These are phyloP conservation scores for Papilio demoleus DNA, from an alignment of 2,888 invertebrate genomes.

Conservation along the genomic window DNA sequence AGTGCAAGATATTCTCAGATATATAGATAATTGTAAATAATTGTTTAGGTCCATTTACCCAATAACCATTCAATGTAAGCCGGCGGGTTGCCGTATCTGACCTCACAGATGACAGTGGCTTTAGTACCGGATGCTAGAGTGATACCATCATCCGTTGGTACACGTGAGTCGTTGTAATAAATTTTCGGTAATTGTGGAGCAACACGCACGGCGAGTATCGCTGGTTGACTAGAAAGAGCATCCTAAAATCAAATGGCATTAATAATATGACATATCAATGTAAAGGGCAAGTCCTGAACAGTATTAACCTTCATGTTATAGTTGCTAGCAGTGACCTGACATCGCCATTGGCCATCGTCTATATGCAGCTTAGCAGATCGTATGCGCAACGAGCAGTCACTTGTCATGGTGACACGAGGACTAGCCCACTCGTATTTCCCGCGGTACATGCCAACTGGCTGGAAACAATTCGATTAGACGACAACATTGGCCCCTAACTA, in stretches of 20 bases:
- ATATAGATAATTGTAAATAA: too few species aligned
- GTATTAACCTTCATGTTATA: conserved; percentile 84
- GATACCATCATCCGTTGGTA: conserved; percentile 92
- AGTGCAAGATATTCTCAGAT: too few species aligned
- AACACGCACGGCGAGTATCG: conserved; percentile 91
- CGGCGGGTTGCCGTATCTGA: conserved; percentile 95
- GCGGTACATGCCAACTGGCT: conserved; percentile 94
- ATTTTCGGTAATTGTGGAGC: conserved; percentile 86
- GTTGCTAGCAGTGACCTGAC: conserved; percentile 95
- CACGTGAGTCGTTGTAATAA: conserved; percentile 91
- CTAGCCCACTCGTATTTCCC: conserved; percentile 96
- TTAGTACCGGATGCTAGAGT: conserved; percentile 91
- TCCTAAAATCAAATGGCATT: conserved; percentile 82
- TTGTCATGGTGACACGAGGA: conserved; percentile 81
- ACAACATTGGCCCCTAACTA: too few species aligned
- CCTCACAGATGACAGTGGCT: conserved; percentile 92
- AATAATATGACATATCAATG: too few species aligned
- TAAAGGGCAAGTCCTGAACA: too few species aligned
- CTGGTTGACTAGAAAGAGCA: conserved; percentile 93
- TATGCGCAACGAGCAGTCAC: conserved; percentile 94
- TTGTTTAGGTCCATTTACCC: conserved; percentile 78
- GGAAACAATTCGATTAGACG: too few species aligned
- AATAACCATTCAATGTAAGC: conserved; percentile 94
- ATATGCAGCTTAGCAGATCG: conserved; percentile 92
- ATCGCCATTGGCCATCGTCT: conserved; percentile 96